phyloP scores from a whole-genome alignment of 2,797 vertebrate species.

The Enteromius mattozi region DNA sequence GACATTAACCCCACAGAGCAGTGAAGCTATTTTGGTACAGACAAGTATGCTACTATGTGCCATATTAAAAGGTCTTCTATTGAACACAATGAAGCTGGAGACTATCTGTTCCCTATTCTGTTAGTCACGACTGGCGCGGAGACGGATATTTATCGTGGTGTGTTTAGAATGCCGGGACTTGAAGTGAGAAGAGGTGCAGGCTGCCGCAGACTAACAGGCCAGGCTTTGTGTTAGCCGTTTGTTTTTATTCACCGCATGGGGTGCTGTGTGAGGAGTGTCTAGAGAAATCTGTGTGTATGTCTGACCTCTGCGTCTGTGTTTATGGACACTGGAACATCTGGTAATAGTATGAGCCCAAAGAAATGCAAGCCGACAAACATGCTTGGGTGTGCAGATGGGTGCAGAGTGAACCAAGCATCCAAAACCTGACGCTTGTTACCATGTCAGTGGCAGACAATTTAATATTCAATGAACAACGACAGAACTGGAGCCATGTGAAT shows the following conservation, averaged over 20 bases:
- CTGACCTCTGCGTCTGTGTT: conserved; percentile 57
- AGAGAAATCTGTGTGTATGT: conserved; percentile 39
- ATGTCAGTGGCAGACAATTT: neutral
- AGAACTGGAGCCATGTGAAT: neutral
- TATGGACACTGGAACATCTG: conserved; percentile 64
- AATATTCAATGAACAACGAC: neutral
- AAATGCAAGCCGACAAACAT: conserved; percentile 11
- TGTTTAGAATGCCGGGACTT: conserved; percentile 20
- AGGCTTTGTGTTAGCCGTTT: conserved; percentile 64
- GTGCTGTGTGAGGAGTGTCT: conserved; percentile 55
- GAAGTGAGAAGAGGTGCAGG: conserved; percentile 12
- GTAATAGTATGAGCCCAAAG: conserved; percentile 53
- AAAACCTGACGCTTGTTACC: conserved; percentile 8
- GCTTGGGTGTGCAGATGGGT: neutral
- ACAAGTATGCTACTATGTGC: neutral
- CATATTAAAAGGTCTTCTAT: conserved; percentile 9
- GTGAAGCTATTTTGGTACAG: conserved; percentile 20
- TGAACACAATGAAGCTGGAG: conserved; percentile 8
- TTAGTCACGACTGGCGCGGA: neutral
- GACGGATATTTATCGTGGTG: neutral
- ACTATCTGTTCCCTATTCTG: conserved; percentile 6
- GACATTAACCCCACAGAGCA: conserved; percentile 27
- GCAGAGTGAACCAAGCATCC: neutral
- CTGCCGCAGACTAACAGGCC: conserved; percentile 58
- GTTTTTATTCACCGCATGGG: conserved; percentile 68